Conservation (phyloP, 2,797 vertebrate genomes). For the Calcarius lapponicus region DNA sequence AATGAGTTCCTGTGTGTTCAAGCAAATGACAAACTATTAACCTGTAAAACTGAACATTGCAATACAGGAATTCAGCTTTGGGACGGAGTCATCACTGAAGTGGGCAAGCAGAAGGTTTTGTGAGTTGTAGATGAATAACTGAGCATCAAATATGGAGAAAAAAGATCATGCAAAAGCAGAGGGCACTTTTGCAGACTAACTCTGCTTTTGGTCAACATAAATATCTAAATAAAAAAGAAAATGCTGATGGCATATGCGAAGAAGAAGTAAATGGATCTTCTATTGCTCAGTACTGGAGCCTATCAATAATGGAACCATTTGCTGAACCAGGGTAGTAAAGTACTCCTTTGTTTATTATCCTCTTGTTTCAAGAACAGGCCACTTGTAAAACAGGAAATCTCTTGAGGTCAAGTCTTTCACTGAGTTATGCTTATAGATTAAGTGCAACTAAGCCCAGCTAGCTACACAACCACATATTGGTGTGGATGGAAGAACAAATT, state of each 20-base stretch:
- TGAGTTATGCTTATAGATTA: neutral
- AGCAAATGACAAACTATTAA: constrained; percentile 43
- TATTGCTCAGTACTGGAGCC: neutral
- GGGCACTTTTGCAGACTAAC: neutral
- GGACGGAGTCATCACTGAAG: neutral
- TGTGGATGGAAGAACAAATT: neutral
- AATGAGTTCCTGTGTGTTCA: constrained; percentile 36
- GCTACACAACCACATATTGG: neutral
- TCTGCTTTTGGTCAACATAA: neutral
- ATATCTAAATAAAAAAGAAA: neutral
- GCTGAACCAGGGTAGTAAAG: neutral
- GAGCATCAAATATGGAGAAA: neutral
- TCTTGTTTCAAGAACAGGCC: neutral
- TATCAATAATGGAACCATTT: neutral
- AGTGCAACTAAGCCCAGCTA: neutral
- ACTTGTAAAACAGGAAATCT: constrained; percentile 28
- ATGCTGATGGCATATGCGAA: neutral
- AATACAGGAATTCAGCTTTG: constrained; percentile 23
- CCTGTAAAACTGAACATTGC: constrained; percentile 24
- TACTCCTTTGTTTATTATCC: neutral
- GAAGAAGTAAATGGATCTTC: neutral
- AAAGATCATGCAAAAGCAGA: neutral
- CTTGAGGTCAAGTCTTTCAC: neutral
- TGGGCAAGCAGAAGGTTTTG: neutral
- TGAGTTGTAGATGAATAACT: neutral